A percentile compares a stretch with the other conserved stretches of the same genome.
phyloP scores from a whole-genome alignment of 2,113 vertebrate species.

The Lampris incognitus region DNA sequence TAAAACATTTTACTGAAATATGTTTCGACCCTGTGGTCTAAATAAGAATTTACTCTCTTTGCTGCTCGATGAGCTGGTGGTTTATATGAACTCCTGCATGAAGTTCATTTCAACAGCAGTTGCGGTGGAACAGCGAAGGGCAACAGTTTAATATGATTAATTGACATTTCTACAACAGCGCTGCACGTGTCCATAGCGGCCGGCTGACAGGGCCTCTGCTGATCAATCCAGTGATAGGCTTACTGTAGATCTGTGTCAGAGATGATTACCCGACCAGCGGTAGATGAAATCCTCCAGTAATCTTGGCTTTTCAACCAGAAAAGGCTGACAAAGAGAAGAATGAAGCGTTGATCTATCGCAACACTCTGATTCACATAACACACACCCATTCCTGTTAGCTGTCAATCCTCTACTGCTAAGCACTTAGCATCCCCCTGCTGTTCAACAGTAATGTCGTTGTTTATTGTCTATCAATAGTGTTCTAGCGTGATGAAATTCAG shows the following conservation, averaged over 20 bases:
- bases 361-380: no score
- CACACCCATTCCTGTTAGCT: no score
- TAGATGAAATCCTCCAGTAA: slow-evolving; percentile 33
- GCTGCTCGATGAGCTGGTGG: not conserved
- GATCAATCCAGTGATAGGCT: slow-evolving; percentile 52
- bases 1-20: no score
- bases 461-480: no score
- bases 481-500: no score
- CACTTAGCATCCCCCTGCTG: no score
- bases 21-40: not conserved
- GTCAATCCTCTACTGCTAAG: no score
- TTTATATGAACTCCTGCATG: slow-evolving; percentile 38
- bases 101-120: slow-evolving; percentile 27
- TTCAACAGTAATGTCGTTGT: no score
- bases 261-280: slow-evolving; percentile 37
- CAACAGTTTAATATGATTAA: slow-evolving; percentile 1
- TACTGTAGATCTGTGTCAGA: slow-evolving; percentile 56
- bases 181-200: slow-evolving; percentile 36
- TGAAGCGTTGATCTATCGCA: no score
- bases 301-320: not conserved
- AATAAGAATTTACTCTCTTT: slow-evolving; percentile 3
- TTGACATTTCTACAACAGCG: slow-evolving; percentile 18
- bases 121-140: slow-evolving; percentile 22
- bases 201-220: slow-evolving; percentile 49
- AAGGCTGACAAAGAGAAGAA: no score